Evolutionary conservation across 2,888 invertebrate genomes (phyloP).

Genomic region (Synergus gifuensis): DNA sequence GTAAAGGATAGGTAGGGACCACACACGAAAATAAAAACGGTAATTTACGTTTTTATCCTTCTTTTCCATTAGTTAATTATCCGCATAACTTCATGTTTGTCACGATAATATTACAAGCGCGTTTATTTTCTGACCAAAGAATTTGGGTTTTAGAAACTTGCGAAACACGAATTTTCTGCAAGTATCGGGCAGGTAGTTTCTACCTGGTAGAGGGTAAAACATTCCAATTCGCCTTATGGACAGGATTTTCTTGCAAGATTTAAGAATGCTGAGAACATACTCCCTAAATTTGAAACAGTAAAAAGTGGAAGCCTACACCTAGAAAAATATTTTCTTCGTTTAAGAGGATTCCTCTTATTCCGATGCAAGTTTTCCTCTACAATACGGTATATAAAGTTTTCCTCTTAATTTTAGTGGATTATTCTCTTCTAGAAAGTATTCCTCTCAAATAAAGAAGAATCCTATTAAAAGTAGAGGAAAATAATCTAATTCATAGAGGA

Average conservation of each 20-base stretch:
- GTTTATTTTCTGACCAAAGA: not conserved
- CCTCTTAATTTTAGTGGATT: no score
- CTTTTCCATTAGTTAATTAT: conserved; percentile 17
- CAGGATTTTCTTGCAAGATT: not conserved
- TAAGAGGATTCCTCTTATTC: no score
- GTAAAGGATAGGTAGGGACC: not conserved
- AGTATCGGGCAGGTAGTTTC: not conserved
- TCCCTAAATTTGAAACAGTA: no score
- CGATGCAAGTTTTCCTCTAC: no score
- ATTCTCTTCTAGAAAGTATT: no score
- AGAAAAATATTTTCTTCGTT: no score
- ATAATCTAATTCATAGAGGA: no score
- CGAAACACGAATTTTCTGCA: not conserved
- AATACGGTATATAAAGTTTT: no score
- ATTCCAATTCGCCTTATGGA: not conserved
- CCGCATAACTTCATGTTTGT: not conserved
- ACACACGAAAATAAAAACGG: not conserved
- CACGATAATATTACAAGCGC: not conserved
- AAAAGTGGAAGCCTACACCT: no score
- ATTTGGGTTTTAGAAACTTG: not conserved
- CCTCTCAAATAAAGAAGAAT: no score
- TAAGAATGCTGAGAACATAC: no score
- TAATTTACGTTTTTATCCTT: not conserved
- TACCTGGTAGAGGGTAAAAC: not conserved
- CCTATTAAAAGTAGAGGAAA: no score